Percentiles rank a stretch among this genome's conserved stretches.
phyloP scores from a whole-genome alignment of 2,797 vertebrate species.

The Petrocephalus sullivani region DNA sequence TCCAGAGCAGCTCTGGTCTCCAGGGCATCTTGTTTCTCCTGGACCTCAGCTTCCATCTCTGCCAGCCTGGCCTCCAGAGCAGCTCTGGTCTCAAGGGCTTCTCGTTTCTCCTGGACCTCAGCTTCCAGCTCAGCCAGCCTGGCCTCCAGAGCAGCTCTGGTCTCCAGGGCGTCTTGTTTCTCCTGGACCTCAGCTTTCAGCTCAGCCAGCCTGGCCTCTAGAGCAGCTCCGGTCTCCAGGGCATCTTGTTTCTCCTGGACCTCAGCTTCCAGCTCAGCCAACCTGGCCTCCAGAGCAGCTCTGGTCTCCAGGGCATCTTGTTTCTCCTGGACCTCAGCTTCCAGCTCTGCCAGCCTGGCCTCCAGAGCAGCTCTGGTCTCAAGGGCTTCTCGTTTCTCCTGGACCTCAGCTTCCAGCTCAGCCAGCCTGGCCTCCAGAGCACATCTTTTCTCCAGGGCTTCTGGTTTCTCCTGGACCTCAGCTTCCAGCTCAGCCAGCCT shows the following conservation, averaged over 20 bases:
- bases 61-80: too few relatives aligned
- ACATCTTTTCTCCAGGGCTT: slow-evolving; percentile 40
- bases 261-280: slow-evolving; percentile 53
- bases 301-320: slow-evolving; percentile 25
- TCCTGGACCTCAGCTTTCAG: neutral
- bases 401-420: slow-evolving; percentile 41
- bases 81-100: too few relatives aligned
- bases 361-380: slow-evolving; percentile 31
- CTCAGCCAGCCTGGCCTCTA: neutral
- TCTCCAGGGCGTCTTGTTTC: too few relatives aligned
- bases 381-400: slow-evolving; percentile 42
- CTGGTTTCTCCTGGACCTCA: slow-evolving; percentile 30
- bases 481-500: slow-evolving; percentile 29
- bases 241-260: slow-evolving; percentile 52
- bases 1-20: too few relatives aligned
- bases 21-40: too few relatives aligned
- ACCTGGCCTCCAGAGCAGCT: slow-evolving; percentile 15
- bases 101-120: too few relatives aligned
- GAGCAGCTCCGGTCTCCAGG: slow-evolving; percentile 19
- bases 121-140: too few relatives aligned
- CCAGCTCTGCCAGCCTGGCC: slow-evolving; percentile 39
- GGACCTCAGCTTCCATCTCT: too few relatives aligned
- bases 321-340: slow-evolving; percentile 62
- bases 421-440: slow-evolving; percentile 32
- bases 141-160: too few relatives aligned